Evolutionary conservation across 2,113 vertebrate genomes (phyloP).

Genomic region (Gavia stellata): DNA sequence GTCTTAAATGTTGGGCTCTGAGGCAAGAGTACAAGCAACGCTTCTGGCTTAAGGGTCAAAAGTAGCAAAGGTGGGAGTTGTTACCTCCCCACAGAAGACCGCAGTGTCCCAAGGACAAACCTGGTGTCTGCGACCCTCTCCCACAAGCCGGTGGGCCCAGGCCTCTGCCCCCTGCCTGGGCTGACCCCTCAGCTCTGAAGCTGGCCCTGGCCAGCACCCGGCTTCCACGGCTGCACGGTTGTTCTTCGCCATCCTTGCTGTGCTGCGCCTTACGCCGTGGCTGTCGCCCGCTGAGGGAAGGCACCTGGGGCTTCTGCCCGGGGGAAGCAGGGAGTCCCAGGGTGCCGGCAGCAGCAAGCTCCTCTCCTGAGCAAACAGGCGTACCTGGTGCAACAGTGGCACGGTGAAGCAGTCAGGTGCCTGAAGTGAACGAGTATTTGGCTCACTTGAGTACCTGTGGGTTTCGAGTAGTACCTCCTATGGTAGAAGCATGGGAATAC

Average conservation of each 20-base stretch:
- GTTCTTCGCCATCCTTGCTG: fast-evolving
- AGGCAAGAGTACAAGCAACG: background rate
- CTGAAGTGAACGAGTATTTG: background rate
- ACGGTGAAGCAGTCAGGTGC: fast-evolving
- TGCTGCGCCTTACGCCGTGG: fast-evolving
- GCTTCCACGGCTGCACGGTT: fast-evolving
- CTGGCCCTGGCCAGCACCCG: background rate
- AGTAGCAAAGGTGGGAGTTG: background rate
- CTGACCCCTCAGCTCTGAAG: fast-evolving
- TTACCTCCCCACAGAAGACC: background rate
- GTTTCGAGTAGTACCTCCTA: background rate
- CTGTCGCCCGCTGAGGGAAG: fast-evolving
- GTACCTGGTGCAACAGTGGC: fast-evolving
- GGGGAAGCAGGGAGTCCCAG: background rate
- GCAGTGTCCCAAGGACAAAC: too few relatives aligned
- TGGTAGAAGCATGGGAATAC: background rate
- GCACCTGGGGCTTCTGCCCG: background rate
- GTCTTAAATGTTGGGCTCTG: fast-evolving
- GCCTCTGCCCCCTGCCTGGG: background rate
- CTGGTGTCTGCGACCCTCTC: fast-evolving
- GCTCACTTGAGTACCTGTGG: too few relatives aligned
- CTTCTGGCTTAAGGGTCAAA: too few relatives aligned
- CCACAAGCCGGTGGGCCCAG: background rate
- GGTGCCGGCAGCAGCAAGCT: fast-evolving
- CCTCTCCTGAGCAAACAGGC: background rate